Evolutionary conservation across 2,113 vertebrate genomes (phyloP), one percentile per base, ranked within the genome.

Genomic region (Brienomyrus longianalis): DNA sequence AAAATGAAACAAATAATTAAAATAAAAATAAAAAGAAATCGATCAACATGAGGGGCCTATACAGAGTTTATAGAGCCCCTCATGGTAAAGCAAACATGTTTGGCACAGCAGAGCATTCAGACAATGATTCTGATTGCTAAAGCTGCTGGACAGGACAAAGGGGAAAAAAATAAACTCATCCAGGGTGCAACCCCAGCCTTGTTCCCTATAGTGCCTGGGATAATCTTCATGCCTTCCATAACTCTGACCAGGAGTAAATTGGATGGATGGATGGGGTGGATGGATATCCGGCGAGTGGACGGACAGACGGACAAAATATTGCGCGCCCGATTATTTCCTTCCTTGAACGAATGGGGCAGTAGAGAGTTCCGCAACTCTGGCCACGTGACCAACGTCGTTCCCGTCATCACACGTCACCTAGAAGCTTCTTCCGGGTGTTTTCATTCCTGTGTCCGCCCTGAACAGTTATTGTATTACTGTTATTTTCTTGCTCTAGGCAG

Each of bases 401-500:
- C 31, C 19, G 48, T 56, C 4, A 2, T 0, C 1, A 1, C 90
- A 94, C 94, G 94, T 95, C 93, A 93, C 1, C 0, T 10, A 35
- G 5, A 27, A 31, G n/a, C n/a, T 83, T 89, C 86, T 95, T 95
- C 95, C 94, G 92, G 94, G 93, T 93, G 85, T 91, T 48, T 83
- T 83, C 15, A 1, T 2, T n/a, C 66, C 17, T 10, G 21, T 23
- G 3, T 11, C 74, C 17, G 74, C 23, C 52, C 27, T 62, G 31
- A n/a, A 17, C 31, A 54, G 21, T 86, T 88, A 62, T 89, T 90
- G 5, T 45, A 9, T 83, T 51, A 70, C 62, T 13, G 62, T 90
- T 52, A 89, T 23, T 23, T 23, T 89, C 54, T 66, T 21, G 19
- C 13, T 2, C 45, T n/a, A 23, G 19, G 45, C 39, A 47, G 17